Conservation (phyloP, 2,888 invertebrate genomes). For the Thysanoteuthis rhombus region DNA sequence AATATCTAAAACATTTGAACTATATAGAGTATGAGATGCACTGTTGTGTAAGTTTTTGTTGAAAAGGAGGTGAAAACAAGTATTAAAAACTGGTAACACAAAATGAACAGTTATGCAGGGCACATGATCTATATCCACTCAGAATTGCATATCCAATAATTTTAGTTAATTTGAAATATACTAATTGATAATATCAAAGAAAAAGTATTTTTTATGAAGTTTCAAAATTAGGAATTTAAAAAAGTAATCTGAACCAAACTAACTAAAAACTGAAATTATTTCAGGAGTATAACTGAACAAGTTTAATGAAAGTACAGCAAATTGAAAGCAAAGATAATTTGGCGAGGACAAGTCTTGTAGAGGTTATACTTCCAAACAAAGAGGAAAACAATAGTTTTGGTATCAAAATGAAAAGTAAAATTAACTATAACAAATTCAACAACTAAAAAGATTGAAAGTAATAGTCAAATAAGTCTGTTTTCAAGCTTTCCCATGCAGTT, state of each 20-base stretch:
- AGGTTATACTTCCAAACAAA: background rate
- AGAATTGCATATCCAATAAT: background rate
- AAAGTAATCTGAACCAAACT: too few species aligned
- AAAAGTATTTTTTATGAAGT: too few species aligned
- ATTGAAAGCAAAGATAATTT: background rate
- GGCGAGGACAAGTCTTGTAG: background rate
- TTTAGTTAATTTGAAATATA: background rate
- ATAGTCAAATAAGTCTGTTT: background rate
- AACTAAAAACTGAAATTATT: too few species aligned
- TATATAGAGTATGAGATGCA: too few species aligned
- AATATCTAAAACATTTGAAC: background rate
- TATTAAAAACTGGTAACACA: background rate
- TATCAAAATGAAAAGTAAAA: background rate
- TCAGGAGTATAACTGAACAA: too few species aligned
- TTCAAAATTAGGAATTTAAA: too few species aligned
- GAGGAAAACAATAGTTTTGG: background rate
- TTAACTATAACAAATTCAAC: background rate
- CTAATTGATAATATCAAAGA: background rate
- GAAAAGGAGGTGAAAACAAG: background rate
- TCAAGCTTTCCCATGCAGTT: background rate
- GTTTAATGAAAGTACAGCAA: background rate
- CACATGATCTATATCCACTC: background rate
- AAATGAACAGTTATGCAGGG: too few species aligned
- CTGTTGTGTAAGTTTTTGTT: background rate
- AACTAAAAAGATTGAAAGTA: background rate